phyloP scores from a whole-genome alignment of 1,140 invertebrate genomes.

The Drosophila ercepeae region DNA sequence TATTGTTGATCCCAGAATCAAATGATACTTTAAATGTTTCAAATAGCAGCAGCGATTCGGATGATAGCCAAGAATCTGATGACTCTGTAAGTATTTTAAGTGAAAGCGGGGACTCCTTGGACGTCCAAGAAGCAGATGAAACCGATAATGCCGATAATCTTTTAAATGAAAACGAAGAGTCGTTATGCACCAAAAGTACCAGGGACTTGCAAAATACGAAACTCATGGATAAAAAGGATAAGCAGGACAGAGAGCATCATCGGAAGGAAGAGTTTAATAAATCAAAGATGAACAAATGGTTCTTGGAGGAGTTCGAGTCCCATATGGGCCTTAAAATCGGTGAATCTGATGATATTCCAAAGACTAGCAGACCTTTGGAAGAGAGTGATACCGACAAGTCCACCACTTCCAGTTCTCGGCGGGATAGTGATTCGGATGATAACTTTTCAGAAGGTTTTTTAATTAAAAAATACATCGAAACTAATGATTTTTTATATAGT shows the following conservation, averaged over 20 bases:
- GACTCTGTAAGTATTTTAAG: too few relatives aligned
- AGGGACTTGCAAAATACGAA: not conserved
- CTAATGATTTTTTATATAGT: too few relatives aligned
- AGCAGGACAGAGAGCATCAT: not conserved
- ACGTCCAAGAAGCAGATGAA: not conserved
- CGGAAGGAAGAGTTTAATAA: not conserved
- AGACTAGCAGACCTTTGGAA: not conserved
- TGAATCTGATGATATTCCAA: not conserved
- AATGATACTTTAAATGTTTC: too few relatives aligned
- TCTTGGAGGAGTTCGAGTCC: constrained; percentile 1
- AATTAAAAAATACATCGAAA: not conserved
- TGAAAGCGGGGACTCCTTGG: too few relatives aligned
- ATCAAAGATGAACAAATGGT: constrained; percentile 6
- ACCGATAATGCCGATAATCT: too few relatives aligned
- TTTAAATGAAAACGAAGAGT: not conserved
- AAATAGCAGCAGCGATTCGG: too few relatives aligned
- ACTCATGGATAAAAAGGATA: not conserved
- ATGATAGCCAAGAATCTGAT: too few relatives aligned
- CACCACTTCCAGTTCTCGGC: not conserved
- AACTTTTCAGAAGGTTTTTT: not conserved
- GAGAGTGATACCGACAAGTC: not conserved
- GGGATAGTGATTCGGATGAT: not conserved
- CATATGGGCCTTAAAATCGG: constrained; percentile 1
- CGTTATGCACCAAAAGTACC: too few relatives aligned
- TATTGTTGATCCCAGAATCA: too few relatives aligned